Evolutionary conservation across 35 echinoderm and acorn worm species (phyloP).

Genomic region (Diadema setosum): DNA sequence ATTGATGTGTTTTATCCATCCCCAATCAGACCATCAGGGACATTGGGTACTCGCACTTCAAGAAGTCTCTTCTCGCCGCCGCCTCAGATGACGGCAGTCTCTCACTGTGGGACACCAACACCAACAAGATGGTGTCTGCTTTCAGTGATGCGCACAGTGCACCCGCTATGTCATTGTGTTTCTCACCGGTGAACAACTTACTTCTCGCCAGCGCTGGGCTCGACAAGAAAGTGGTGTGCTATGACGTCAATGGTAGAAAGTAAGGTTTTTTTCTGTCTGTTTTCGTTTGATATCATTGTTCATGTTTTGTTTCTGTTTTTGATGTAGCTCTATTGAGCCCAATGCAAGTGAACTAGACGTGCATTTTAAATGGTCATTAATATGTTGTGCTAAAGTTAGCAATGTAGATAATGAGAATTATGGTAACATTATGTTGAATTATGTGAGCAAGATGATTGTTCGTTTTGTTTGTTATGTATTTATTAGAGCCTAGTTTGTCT

Average conservation of each 20-base stretch:
- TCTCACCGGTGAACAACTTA: conserved; percentile 88
- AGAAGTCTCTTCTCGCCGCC: conserved; percentile 79
- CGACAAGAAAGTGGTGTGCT: conserved; percentile 92
- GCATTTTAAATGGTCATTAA: no score
- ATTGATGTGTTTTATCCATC: neutral
- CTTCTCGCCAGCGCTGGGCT: conserved; percentile 76
- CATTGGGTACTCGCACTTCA: conserved; percentile 90
- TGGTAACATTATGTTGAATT: no score
- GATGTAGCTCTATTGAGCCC: no score
- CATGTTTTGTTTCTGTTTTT: no score
- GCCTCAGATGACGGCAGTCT: conserved; percentile 92
- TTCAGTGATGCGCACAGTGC: conserved; percentile 83
- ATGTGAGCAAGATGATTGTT: no score
- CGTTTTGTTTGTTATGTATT: no score
- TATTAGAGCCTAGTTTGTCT: no score
- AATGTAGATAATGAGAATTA: no score
- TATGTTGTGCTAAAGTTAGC: no score
- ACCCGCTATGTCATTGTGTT: conserved; percentile 72
- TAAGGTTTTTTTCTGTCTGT: neutral
- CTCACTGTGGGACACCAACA: conserved; percentile 87
- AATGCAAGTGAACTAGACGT: no score
- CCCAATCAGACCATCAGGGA: conserved; percentile 52
- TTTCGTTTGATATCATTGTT: neutral
- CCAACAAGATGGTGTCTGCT: conserved; percentile 45
- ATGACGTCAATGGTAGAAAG: conserved; percentile 81